These are phyloP conservation scores for Thaumatotibia leucotreta DNA, from an alignment of 1,140 invertebrate species.

Conservation along the genomic window DNA sequence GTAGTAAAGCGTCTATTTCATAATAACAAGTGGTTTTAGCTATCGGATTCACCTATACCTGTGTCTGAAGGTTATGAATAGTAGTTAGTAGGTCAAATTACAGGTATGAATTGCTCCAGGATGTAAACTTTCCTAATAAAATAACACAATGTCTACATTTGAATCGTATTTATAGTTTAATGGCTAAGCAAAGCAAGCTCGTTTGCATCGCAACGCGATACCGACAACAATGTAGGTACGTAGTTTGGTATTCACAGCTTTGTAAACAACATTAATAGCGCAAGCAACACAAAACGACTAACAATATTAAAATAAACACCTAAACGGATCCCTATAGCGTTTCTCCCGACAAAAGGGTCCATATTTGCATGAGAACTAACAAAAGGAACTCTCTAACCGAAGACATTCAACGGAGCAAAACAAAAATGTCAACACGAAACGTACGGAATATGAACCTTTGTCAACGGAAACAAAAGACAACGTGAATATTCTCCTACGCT, in stretches of 20 bases:
- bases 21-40: too few relatives aligned
- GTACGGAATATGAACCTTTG: conserved; percentile 28
- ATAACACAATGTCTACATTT: not conserved
- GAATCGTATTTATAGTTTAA: not conserved
- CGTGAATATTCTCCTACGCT: conserved; percentile 18
- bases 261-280: conserved; percentile 7
- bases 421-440: conserved; percentile 57
- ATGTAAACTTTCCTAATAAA: not conserved
- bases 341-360: conserved; percentile 28
- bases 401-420: conserved; percentile 48
- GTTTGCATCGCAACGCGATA: not conserved
- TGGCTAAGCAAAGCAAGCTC: not conserved
- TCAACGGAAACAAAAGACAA: conserved; percentile 25
- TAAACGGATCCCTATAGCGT: conserved; percentile 14
- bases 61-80: too few relatives aligned
- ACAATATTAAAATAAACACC: conserved; percentile 22
- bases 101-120: not conserved
- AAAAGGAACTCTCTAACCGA: conserved; percentile 49
- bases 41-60: too few relatives aligned
- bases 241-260: conserved; percentile 6
- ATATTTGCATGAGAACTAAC: conserved; percentile 46
- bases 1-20: too few relatives aligned
- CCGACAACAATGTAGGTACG: not conserved
- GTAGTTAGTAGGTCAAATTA: not conserved
- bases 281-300: conserved; percentile 7